Evolutionary conservation across 1,140 invertebrate genomes (phyloP), one percentile per base, ranked within the genome.

Genomic region (Heterodera carotae): DNA sequence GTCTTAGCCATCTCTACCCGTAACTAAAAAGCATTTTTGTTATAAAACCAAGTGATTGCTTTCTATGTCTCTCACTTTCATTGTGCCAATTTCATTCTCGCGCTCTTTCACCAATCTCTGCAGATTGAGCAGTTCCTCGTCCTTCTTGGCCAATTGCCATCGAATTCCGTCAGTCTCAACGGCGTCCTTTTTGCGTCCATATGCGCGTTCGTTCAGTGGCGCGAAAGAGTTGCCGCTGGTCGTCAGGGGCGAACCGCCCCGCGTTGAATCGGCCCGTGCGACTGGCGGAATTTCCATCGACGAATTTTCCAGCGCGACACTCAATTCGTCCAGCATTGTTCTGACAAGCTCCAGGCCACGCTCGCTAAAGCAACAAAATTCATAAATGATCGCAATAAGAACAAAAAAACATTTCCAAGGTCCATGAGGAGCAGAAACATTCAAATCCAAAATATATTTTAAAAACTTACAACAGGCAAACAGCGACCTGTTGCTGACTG

Each of bases 71-170:
- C n/a, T 12, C 56, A 82, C 79, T 67, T 84, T 84, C 36, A 85
- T 34, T 5, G 68, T 80, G 75, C 83, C 66, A 29, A 83, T 27
- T 59, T 75, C 64, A 53, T 75, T 75, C 18, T 75, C 76, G 31
- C 36, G 67, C 39, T 12, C 60, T 53, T 82, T 85, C 25, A 84
- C 6, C 25, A 56, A 15, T 53, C 68, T 75, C 34, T 81, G 80
- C 25, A 88, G 64, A 34, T 84, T 77, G 18, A 78, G 31, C 69
- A 88, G 81, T 66, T 88, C 82, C 15, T 76, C 73, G 29, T 87
- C 85, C 69, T 87, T 87, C 66, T 87, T 88, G 8, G 87, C 76
- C 71, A 88, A 72, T 69, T 87, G 84, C 86, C 86, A 87, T 10
- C 86, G 78, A 15, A 87, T 70, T 43, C 81, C 79, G 69, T 87